Conservation (phyloP, 2,797 vertebrate genomes). For the Podargus strigoides region DNA sequence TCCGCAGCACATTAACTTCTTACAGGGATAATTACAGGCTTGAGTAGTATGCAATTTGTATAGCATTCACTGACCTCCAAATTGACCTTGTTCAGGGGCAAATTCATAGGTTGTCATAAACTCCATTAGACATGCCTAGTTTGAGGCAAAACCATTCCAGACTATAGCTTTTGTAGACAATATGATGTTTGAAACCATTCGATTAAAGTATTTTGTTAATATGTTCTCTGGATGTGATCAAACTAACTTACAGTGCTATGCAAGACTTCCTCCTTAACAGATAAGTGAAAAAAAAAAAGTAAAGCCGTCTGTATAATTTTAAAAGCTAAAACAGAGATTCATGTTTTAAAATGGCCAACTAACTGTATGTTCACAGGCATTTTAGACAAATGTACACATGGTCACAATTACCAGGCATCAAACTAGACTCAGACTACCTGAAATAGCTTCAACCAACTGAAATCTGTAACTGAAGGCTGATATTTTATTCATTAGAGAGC, state of each 20-base stretch:
- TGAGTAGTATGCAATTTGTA: constrained; percentile 71
- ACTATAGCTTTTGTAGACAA: constrained; percentile 26
- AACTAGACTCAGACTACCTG: constrained; percentile 26
- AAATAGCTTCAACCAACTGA: constrained; percentile 12
- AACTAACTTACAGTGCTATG: background rate
- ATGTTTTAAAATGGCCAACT: background rate
- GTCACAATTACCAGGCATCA: constrained; percentile 61
- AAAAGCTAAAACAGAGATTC: background rate
- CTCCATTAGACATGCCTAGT: constrained; percentile 74
- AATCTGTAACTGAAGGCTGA: background rate
- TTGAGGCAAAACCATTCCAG: constrained; percentile 73
- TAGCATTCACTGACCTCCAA: constrained; percentile 70
- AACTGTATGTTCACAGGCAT: constrained; percentile 41
- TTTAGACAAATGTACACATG: constrained; percentile 62
- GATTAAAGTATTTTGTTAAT: background rate
- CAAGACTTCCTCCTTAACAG: background rate
- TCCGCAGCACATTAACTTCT: constrained; percentile 65
- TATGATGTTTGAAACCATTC: constrained; percentile 31
- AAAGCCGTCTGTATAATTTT: background rate
- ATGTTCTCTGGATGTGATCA: background rate
- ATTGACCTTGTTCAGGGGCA: constrained; percentile 69
- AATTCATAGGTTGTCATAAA: constrained; percentile 75
- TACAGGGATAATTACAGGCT: constrained; percentile 73
- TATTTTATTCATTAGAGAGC: background rate
- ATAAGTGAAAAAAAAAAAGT: background rate